These are phyloP conservation scores for Physeter macrocephalus DNA, from an alignment of 2,113 vertebrate species.

Conservation along the genomic window DNA sequence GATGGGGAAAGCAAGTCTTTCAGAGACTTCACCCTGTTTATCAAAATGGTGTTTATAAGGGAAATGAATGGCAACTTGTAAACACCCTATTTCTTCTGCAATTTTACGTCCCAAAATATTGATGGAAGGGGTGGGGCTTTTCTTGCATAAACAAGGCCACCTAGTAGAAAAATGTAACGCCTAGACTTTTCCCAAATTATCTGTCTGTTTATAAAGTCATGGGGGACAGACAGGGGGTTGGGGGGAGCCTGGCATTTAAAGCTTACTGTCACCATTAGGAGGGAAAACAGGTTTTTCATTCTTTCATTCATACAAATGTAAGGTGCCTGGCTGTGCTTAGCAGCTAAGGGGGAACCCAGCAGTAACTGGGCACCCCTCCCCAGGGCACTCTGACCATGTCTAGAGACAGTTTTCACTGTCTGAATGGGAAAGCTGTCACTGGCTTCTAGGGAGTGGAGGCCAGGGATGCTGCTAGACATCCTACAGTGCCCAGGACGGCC, in stretches of 20 bases:
- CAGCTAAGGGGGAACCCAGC: neutral
- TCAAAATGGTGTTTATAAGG: neutral
- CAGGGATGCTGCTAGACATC: neutral
- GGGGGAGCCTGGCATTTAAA: neutral
- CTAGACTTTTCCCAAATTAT: no score
- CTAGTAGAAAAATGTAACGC: neutral
- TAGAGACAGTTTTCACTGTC: neutral
- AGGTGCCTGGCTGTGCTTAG: neutral
- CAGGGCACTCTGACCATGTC: neutral
- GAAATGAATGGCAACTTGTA: neutral
- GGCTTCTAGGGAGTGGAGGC: neutral
- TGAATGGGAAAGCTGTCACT: accelerated
- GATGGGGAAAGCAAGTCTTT: neutral
- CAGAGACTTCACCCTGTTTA: neutral
- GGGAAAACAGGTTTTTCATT: neutral
- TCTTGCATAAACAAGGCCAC: neutral
- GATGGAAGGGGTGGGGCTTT: neutral
- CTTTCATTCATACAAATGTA: neutral
- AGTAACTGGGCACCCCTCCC: accelerated
- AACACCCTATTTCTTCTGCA: neutral
- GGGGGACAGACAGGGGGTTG: neutral
- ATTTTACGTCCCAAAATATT: neutral
- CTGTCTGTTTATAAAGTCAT: neutral
- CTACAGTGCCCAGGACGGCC: accelerated
- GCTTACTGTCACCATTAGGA: neutral